phyloP scores from a whole-genome alignment of 2,797 vertebrate species.

The Coccyzus lansbergi region DNA sequence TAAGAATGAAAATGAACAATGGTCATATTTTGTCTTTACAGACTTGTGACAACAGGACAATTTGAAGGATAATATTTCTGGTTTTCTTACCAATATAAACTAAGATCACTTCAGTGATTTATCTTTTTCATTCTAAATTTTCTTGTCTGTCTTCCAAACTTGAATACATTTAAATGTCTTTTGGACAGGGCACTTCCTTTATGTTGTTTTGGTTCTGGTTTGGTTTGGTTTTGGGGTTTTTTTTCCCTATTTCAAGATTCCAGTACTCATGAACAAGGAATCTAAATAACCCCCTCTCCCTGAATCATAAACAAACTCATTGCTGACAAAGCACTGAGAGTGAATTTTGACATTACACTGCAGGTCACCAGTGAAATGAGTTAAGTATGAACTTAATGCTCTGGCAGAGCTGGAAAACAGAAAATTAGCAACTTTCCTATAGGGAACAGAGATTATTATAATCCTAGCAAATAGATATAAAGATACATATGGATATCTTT shows the following conservation, averaged over 20 bases:
- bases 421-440: neutral
- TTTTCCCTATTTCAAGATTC: conserved; percentile 12
- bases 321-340: conserved; percentile 41
- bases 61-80: conserved; percentile 19
- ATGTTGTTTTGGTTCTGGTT: neutral
- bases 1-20: conserved; percentile 8
- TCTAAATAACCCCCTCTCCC: conserved; percentile 48
- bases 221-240: neutral
- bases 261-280: conserved; percentile 31
- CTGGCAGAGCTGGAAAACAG: neutral
- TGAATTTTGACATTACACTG: conserved; percentile 9
- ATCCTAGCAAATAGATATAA: neutral
- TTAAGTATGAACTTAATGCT: neutral
- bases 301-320: conserved; percentile 27
- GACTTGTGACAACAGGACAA: neutral
- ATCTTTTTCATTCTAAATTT: conserved; percentile 36
- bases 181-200: conserved; percentile 40
- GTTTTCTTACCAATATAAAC: conserved; percentile 18
- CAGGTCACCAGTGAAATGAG: conserved; percentile 16
- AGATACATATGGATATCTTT: neutral
- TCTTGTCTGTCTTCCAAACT: conserved; percentile 47
- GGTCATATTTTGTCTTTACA: neutral
- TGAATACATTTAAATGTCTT: conserved; percentile 14
- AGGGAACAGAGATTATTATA: neutral
- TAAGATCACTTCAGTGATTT: conserved; percentile 33